Evolutionary conservation across 1,140 invertebrate species (phyloP), one percentile per base, ranked within the genome.

Genomic region (Mylabris phalerata): DNA sequence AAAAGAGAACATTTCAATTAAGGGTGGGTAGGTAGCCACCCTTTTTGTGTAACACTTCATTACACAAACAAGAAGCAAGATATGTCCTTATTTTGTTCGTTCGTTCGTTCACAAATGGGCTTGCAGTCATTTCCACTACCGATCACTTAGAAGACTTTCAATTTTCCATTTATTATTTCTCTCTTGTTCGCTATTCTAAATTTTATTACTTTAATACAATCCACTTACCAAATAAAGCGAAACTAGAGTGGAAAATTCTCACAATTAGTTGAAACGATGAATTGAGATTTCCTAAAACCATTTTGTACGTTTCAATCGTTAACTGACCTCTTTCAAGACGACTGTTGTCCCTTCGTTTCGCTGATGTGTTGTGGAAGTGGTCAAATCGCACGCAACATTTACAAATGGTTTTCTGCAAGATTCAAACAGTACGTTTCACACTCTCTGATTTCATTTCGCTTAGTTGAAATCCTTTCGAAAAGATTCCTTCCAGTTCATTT

Each of bases 31-130:
- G 59, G 52, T 57, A 57, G 48, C 52, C 40, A 48, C 47, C 56
- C 52, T 57, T 51, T 61, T 50, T 46, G 25, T 59, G 60, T 46
- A 59, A 9, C 56, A 56, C 43, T 58, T 62, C 52, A 49, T 52
- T 58, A 48, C 56, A 24, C 55, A 54, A 52, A 39, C 45, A n/a
- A n/a, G 45, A 32, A 46, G 46, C 24, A 25, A 48, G 46, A 48
- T 25, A 43, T 52, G 50, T 52, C 32, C 25, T 42, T 9, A 32
- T 32, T 7, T 32, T 7, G 7, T 32, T 32, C 19, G 19, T 19
- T 19, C 19, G 19, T 19, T 32, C 32, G 32, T 19, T 19, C 19
- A 19, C 19, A 7, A 32, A 32, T 32, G 32, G 4, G 32, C 7
- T 7, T 32, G 32, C 32, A 32, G 32, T 32, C 32, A 32, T 7